Evolutionary conservation across 2,797 vertebrate genomes (phyloP).

Genomic region (Mormyrops boulengeri): DNA sequence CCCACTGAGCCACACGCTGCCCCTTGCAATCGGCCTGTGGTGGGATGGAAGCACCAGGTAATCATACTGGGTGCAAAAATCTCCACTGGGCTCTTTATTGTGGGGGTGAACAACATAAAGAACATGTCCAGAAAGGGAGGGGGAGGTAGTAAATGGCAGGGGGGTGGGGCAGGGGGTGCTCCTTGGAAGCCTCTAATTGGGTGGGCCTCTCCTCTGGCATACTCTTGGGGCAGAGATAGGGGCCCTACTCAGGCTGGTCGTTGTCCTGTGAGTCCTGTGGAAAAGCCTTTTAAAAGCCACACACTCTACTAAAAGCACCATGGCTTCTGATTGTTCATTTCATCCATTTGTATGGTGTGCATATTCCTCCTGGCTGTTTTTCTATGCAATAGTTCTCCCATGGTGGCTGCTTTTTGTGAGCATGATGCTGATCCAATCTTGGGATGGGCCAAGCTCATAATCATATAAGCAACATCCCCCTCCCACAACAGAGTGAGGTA

Average conservation of each 20-base stretch:
- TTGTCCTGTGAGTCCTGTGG: not conserved
- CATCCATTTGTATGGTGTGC: not conserved
- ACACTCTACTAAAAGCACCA: not conserved
- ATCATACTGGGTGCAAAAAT: not conserved
- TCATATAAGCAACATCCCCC: not conserved
- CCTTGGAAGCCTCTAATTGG: not conserved
- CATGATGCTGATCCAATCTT: not conserved
- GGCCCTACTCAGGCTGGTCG: not conserved
- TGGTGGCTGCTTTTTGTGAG: not conserved
- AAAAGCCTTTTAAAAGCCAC: not conserved
- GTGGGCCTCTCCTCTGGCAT: not conserved
- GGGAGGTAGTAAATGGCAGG: not conserved
- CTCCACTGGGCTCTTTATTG: not conserved
- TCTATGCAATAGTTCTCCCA: not conserved
- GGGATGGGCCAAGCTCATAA: not conserved
- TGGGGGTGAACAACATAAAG: not conserved
- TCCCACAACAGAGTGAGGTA: not conserved
- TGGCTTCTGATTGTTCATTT: not conserved
- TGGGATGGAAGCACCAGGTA: not conserved
- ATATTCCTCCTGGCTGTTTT: not conserved
- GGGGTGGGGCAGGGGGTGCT: not conserved
- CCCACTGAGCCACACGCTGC: too few species aligned
- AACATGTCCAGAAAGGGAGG: not conserved
- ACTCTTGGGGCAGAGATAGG: not conserved
- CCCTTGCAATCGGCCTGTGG: not conserved